These are phyloP conservation scores for Cyprinodon variegatus DNA, from an alignment of 2,113 vertebrate species.

Conservation along the genomic window DNA sequence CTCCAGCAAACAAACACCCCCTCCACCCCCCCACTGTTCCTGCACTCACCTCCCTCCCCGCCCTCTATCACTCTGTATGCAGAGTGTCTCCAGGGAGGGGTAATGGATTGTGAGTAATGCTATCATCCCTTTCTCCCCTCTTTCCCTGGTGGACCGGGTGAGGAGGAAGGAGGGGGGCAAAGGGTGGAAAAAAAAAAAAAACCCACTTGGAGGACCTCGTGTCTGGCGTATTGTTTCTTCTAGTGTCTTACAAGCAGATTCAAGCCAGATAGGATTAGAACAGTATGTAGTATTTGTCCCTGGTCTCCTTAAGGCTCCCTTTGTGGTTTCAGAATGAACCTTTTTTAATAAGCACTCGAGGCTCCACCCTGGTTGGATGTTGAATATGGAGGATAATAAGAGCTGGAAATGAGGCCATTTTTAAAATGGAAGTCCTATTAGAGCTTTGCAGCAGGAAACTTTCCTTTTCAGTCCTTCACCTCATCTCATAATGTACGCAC, in stretches of 20 bases:
- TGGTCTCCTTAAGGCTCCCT: constrained; percentile 35
- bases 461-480: constrained; percentile 48
- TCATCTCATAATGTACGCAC: constrained; percentile 20
- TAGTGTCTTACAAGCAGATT: constrained; percentile 60
- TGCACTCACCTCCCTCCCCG: constrained; percentile 12
- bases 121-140: constrained; percentile 60
- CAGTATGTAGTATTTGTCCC: constrained; percentile 38
- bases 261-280: constrained; percentile 46
- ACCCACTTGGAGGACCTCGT: constrained; percentile 57
- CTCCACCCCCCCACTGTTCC: constrained; percentile 13
- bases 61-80: constrained; percentile 49
- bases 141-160: constrained; percentile 37
- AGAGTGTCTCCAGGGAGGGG: constrained; percentile 65
- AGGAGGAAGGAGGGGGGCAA: constrained; percentile 22
- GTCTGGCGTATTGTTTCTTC: constrained; percentile 71
- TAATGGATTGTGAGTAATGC: constrained; percentile 81
- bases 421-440: constrained; percentile 45
- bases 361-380: constrained; percentile 26
- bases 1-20: constrained; percentile 54
- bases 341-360: constrained; percentile 58
- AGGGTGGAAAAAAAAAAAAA: constrained; percentile 1
- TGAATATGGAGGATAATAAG: constrained; percentile 40
- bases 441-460: constrained; percentile 41
- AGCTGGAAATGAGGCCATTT: constrained; percentile 50
- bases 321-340: constrained; percentile 52